phyloP scores from a whole-genome alignment of 2,888 invertebrate genomes.

The Biston stratarius region DNA sequence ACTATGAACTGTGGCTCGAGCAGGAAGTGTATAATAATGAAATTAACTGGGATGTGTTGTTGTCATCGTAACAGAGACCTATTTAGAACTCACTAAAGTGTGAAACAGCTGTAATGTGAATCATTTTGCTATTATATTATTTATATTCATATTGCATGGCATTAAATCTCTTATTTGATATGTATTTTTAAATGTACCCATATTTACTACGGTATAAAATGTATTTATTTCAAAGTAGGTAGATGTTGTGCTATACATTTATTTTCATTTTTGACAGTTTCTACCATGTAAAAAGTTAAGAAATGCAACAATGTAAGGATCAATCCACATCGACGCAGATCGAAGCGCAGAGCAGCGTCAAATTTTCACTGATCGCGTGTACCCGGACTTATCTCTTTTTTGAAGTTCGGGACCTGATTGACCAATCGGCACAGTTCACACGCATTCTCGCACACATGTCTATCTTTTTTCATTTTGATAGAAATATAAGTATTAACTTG shows the following conservation, averaged over 20 bases:
- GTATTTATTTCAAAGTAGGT: neutral
- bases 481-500: too few species aligned
- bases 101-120: slow-evolving; percentile 52
- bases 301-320: too few species aligned
- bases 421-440: too few species aligned
- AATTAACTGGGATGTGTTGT: slow-evolving; percentile 91
- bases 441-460: too few species aligned
- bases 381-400: too few species aligned
- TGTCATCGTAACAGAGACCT: slow-evolving; percentile 61
- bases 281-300: too few species aligned
- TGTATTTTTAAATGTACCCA: slow-evolving; percentile 36
- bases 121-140: slow-evolving; percentile 53
- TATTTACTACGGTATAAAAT: slow-evolving; percentile 16
- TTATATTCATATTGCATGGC: slow-evolving; percentile 48
- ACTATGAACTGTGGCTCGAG: slow-evolving; percentile 98
- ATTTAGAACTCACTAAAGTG: slow-evolving; percentile 20
- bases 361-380: too few species aligned
- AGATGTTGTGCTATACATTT: neutral
- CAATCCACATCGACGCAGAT: too few species aligned
- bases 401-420: too few species aligned
- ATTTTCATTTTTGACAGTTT: slow-evolving; percentile 3
- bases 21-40: slow-evolving; percentile 97
- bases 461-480: too few species aligned
- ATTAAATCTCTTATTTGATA: slow-evolving; percentile 43
- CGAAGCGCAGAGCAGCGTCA: too few species aligned